These are phyloP conservation scores for Rattus rattus DNA, from an alignment of 2,113 vertebrate genomes.

Conservation along the genomic window DNA sequence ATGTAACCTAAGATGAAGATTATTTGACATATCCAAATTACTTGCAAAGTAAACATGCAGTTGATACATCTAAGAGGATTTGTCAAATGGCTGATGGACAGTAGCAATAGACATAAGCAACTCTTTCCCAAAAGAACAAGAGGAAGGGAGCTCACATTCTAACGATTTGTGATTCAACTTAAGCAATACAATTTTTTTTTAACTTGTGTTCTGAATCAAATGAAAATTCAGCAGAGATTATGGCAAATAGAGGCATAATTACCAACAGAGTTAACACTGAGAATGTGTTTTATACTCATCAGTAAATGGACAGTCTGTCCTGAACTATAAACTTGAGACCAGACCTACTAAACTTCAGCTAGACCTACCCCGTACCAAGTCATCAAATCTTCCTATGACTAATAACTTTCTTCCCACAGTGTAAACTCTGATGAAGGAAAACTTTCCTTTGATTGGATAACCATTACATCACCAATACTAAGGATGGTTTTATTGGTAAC, in stretches of 20 bases:
- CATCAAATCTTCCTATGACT: background rate
- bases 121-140: background rate
- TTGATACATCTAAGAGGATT: background rate
- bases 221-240: background rate
- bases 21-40: background rate
- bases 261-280: background rate
- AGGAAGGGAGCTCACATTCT: background rate
- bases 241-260: background rate
- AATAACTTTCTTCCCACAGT: background rate
- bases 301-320: background rate
- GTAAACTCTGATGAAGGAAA: background rate
- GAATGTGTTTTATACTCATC: background rate
- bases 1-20: too few species aligned
- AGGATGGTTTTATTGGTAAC: background rate
- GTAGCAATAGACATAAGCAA: background rate
- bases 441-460: background rate
- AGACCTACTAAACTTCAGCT: too few species aligned
- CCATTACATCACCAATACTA: background rate
- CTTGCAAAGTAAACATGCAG: background rate
- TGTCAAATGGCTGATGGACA: background rate
- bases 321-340: background rate
- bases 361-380: background rate
- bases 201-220: constrained; percentile 19
- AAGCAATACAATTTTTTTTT: background rate
- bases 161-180: background rate